Evolutionary conservation across 30 jellyfish, hydroid and myxozoan species (phyloP).

Genomic region (Chrysaora quinquecirrha): DNA sequence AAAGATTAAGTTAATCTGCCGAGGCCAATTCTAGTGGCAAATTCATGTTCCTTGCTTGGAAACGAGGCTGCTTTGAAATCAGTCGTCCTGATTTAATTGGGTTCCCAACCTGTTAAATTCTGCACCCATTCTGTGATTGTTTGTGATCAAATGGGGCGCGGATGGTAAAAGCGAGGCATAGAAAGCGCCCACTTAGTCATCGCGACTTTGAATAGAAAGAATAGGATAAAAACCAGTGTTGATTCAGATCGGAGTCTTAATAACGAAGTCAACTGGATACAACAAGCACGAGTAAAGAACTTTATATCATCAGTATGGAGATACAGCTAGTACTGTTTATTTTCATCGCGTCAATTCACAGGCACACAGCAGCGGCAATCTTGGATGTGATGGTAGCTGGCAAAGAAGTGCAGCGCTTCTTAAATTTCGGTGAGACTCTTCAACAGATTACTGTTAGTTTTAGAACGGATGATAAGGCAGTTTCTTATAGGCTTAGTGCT

Average conservation of each 20-base stretch:
- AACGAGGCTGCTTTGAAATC: conserved; percentile 47
- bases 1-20: conserved; percentile 47
- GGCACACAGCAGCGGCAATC: conserved; percentile 62
- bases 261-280: not conserved
- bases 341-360: conserved; percentile 44
- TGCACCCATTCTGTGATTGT: conserved; percentile 41
- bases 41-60: conserved; percentile 23
- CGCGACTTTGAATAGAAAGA: conserved; percentile 37
- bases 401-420: conserved; percentile 68
- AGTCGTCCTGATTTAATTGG: conserved; percentile 5
- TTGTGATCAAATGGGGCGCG: conserved; percentile 20
- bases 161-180: not conserved
- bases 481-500: conserved; percentile 36
- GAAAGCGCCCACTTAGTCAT: conserved; percentile 59
- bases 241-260: conserved; percentile 5
- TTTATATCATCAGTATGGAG: not conserved
- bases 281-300: not conserved
- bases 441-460: conserved; percentile 34
- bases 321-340: conserved; percentile 26
- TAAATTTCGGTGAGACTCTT: conserved; percentile 59
- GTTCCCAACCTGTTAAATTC: conserved; percentile 29
- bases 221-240: conserved; percentile 13
- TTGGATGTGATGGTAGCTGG: conserved; percentile 77
- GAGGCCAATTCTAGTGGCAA: conserved; percentile 45
- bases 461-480: not conserved